Conservation (phyloP, 2,113 vertebrate genomes). For the Chaetodon trifascialis region DNA sequence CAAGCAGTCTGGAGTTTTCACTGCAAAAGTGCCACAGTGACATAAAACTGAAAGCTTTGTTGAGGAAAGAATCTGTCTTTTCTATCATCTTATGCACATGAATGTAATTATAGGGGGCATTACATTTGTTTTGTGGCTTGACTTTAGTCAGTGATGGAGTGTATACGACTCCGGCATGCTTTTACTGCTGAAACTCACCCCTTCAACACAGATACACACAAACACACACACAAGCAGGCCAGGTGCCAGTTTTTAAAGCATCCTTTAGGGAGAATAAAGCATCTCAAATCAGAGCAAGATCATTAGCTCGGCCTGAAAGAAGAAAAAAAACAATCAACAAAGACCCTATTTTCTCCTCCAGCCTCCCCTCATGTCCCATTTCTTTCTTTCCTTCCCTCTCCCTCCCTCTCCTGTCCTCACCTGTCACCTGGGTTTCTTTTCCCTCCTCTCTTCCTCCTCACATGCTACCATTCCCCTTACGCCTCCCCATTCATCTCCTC, state of each 20-base stretch:
- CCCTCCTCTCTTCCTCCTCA: not conserved
- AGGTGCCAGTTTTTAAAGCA: slow-evolving; percentile 51
- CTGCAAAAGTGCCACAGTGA: slow-evolving; percentile 29
- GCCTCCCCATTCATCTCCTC: slow-evolving; percentile 10
- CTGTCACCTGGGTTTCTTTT: slow-evolving; percentile 17
- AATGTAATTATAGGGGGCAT: slow-evolving; percentile 63
- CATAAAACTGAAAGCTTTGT: slow-evolving; percentile 36
- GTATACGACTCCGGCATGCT: slow-evolving; percentile 52
- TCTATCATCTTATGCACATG: slow-evolving; percentile 55
- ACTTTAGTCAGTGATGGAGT: slow-evolving; percentile 66
- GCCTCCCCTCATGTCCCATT: not conserved
- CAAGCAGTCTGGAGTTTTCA: slow-evolving; percentile 25
- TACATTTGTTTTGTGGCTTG: slow-evolving; percentile 63
- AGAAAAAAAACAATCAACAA: slow-evolving; percentile 64
- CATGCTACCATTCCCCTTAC: slow-evolving; percentile 3
- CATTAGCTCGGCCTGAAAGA: slow-evolving; percentile 37
- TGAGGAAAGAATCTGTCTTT: slow-evolving; percentile 48
- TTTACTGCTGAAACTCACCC: slow-evolving; percentile 58
- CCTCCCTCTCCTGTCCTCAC: slow-evolving; percentile 21
- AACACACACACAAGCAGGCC: slow-evolving; percentile 34
- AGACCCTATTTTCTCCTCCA: slow-evolving; percentile 9
- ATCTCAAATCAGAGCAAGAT: slow-evolving; percentile 59
- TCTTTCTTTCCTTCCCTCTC: not conserved
- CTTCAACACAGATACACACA: slow-evolving; percentile 12
- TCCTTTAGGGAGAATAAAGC: slow-evolving; percentile 62